A percentile compares a stretch with the other conserved stretches of the same genome.
Conservation (phyloP, 2,888 invertebrate genomes). For the Bellardia bayeri region DNA sequence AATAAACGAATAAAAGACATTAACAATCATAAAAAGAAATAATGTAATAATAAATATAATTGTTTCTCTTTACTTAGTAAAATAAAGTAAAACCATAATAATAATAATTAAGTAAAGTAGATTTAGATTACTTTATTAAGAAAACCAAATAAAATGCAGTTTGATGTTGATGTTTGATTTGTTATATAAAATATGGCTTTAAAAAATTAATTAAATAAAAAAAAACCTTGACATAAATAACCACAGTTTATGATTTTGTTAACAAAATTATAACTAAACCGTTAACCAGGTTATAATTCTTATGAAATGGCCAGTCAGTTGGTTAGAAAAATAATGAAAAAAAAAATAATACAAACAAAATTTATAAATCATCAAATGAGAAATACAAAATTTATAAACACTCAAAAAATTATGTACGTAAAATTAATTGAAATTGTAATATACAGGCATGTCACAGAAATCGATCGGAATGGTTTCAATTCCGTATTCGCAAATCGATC, state of each 20-base stretch:
- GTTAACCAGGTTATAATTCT: conserved; percentile 48
- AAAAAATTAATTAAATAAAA: neutral
- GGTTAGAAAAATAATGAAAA: neutral
- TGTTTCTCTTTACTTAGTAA: neutral
- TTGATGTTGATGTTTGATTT: neutral
- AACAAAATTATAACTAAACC: conserved; percentile 20
- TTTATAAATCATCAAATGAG: conserved; percentile 41
- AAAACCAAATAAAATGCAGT: conserved; percentile 5
- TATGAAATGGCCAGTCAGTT: conserved; percentile 38
- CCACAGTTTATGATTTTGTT: neutral
- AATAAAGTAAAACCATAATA: conserved; percentile 7
- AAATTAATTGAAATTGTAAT: no score
- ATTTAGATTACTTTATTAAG: conserved; percentile 19
- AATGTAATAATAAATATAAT: conserved; percentile 7
- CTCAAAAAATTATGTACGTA: no score
- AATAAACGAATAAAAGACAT: conserved; percentile 12
- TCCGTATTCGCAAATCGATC: no score
- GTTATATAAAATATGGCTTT: neutral
- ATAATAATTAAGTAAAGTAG: neutral
- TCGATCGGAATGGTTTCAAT: no score
- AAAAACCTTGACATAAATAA: conserved; percentile 55
- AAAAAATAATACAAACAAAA: neutral
- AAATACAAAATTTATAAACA: conserved; percentile 29
- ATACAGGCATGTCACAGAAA: no score
- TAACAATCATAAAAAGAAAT: conserved; percentile 18